Base-by-base conservation (phyloP, 2,797 vertebrate species). In the Cygnus olor region DNA sequence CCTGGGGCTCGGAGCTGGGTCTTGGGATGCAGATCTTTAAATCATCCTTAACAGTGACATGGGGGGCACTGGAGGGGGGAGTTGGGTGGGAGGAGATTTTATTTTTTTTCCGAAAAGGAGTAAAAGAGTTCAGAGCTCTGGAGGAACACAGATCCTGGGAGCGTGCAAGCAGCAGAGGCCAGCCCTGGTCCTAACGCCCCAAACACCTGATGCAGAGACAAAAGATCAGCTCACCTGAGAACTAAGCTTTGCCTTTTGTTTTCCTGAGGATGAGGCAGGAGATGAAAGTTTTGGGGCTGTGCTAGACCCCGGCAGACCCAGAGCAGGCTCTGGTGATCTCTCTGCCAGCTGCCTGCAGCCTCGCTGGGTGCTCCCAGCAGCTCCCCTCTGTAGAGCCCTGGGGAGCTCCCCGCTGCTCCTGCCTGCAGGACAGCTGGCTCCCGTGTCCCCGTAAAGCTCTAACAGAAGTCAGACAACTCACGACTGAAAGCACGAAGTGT, bases 361-460 rank as follows among this genome's bases (percentile, higher is more conserved):
- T 45, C 22, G 0, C 53, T 2, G 12, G 36, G 44, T 1, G 10
- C 18, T 54, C 20, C 49, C 8, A 1, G 18, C 49, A 69, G n/a
- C 6, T 94, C 42, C 68, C 54, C 1, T 5, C 51, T 38, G 87
- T 88, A 93, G 76, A 80, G 72, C 70, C 42, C 61, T 20, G 34
- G 57, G 63, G 63, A 86, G 30, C n/a, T 58, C 12, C 34, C 4
- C 25, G 25, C 69, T 22, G 40, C 81, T 85, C 38, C 70, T 64
- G 5, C 74, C 66, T 1, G 0, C 58, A 22, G 60, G 45, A 74
- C 85, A 76, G 65, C 79, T 80, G 88, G 27, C 61, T 77, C 56
- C 38, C 14, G 57, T 17, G 17, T 10, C 19, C 40, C 70, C 64
- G 3, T 9, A 30, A 63, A 42, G 85, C 49, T 85, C 36, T 81